Evolutionary conservation across 2,113 vertebrate species (phyloP).

Genomic region (Psephotus haematonotus): DNA sequence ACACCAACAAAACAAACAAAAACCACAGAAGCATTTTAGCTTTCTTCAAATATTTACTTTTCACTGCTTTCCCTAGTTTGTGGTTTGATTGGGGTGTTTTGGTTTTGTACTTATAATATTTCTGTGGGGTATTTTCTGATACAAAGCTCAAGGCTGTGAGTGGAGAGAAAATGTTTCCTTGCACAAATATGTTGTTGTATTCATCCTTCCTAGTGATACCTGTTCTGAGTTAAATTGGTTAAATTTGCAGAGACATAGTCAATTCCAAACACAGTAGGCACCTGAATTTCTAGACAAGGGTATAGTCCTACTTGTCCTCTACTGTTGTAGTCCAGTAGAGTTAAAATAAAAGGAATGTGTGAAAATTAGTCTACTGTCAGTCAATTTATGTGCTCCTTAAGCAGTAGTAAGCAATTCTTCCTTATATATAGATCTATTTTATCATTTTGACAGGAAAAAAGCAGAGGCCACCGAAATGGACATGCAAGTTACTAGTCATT

Average conservation of each 20-base stretch:
- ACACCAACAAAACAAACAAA: not conserved
- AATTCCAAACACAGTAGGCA: conserved; percentile 62
- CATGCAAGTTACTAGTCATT: not conserved
- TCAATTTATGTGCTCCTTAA: not conserved
- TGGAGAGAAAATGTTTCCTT: conserved; percentile 12
- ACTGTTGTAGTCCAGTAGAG: conserved; percentile 22
- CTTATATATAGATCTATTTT: not conserved
- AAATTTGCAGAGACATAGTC: conserved; percentile 63
- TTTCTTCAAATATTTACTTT: not conserved
- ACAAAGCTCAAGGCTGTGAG: conserved; percentile 2
- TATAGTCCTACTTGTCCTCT: conserved; percentile 17
- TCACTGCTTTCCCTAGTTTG: not conserved
- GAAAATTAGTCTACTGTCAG: not conserved
- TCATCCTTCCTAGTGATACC: not conserved
- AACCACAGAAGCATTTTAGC: not conserved
- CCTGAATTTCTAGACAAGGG: conserved; percentile 16
- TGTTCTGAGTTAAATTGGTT: conserved; percentile 61
- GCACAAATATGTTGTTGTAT: not conserved
- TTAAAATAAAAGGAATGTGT: not conserved
- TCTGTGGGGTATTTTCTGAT: not conserved
- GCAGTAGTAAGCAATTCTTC: not conserved
- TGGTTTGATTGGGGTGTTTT: not conserved
- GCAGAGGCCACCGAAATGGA: not conserved
- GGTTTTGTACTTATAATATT: not conserved
- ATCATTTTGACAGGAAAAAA: not conserved